A percentile compares a stretch with the other conserved stretches of the same genome.
These are phyloP conservation scores for Dione juno DNA, from an alignment of 2,888 invertebrate genomes.

Conservation along the genomic window DNA sequence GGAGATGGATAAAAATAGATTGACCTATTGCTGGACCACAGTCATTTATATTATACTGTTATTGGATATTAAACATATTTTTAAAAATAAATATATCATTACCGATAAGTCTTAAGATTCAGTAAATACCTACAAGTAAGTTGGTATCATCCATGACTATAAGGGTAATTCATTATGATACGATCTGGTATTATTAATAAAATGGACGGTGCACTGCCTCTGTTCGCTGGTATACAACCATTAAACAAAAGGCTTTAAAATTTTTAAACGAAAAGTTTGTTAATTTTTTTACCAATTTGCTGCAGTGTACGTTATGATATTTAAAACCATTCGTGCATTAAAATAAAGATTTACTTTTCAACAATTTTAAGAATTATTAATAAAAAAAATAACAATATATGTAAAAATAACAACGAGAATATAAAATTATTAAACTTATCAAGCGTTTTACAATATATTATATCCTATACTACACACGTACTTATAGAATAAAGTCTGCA, in stretches of 20 bases:
- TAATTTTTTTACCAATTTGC: not conserved
- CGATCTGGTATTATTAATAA: constrained; percentile 12
- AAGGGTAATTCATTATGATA: constrained; percentile 6
- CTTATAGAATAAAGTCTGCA: no score
- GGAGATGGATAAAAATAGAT: constrained; percentile 43
- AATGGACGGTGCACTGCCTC: constrained; percentile 5
- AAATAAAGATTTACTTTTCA: not conserved
- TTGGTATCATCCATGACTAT: constrained; percentile 8
- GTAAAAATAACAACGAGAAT: no score
- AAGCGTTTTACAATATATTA: no score
- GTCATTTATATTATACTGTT: constrained; percentile 27
- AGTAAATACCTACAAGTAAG: not conserved
- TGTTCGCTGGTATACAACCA: constrained; percentile 7
- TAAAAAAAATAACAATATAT: no score
- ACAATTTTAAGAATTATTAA: not conserved
- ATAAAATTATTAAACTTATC: no score
- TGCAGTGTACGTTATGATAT: not conserved
- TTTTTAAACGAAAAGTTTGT: constrained; percentile 2
- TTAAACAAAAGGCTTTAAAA: constrained; percentile 7
- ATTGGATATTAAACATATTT: not conserved
- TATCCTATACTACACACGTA: no score
- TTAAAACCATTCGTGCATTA: not conserved
- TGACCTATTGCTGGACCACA: constrained; percentile 37
- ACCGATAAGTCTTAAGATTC: not conserved
- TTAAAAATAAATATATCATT: no score